These are phyloP conservation scores for Holacanthella duospinosa DNA, from an alignment of 2,888 invertebrate genomes.

Conservation along the genomic window DNA sequence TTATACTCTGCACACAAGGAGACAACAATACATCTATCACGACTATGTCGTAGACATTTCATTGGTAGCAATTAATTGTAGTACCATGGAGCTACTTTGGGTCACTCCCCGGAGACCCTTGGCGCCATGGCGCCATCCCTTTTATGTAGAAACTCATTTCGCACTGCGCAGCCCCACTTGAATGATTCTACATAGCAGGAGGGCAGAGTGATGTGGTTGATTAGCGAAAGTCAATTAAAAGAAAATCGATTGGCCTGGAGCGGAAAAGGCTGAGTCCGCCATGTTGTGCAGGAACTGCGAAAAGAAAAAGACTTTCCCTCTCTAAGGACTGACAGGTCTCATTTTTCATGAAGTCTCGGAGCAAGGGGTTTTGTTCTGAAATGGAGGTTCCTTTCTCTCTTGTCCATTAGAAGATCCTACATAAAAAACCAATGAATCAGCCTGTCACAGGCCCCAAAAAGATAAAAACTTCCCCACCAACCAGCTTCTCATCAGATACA, in stretches of 20 bases:
- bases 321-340: neutral
- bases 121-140: too few species aligned
- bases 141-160: too few species aligned
- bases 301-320: neutral
- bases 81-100: too few species aligned
- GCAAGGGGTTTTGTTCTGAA: neutral
- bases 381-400: neutral
- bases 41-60: neutral
- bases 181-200: too few species aligned
- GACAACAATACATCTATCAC: neutral
- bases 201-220: too few species aligned
- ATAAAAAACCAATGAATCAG: neutral
- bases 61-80: too few species aligned
- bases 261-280: neutral
- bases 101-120: too few species aligned
- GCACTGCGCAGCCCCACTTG: too few species aligned
- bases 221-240: neutral
- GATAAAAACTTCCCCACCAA: neutral
- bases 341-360: neutral
- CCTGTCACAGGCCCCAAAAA: neutral
- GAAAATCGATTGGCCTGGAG: too few species aligned
- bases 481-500: too few species aligned
- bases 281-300: neutral
- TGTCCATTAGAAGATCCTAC: neutral
- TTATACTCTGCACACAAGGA: neutral